Conservation (phyloP, 2,888 invertebrate genomes). For the Sesamia inferens region DNA sequence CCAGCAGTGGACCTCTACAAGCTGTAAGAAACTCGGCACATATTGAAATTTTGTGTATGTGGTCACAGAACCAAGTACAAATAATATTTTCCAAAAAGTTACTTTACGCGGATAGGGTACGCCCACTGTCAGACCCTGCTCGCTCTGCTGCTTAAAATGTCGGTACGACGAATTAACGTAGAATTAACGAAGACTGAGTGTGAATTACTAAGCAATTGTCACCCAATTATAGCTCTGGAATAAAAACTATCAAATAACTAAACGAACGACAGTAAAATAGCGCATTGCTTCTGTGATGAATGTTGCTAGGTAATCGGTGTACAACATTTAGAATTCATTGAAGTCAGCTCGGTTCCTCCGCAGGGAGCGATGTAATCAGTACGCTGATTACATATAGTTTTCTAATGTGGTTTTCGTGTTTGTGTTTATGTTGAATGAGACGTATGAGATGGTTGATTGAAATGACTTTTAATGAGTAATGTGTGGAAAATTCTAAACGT, state of each 20-base stretch:
- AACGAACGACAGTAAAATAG: conserved; percentile 30
- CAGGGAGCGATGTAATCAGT: conserved; percentile 54
- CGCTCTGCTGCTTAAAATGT: too few species aligned
- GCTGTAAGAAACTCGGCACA: too few species aligned
- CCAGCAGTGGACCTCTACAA: too few species aligned
- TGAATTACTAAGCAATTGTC: not conserved
- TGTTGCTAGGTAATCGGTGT: conserved; percentile 62
- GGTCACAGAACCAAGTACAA: too few species aligned
- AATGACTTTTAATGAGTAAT: not conserved
- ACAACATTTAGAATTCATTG: conserved; percentile 72
- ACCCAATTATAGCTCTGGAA: not conserved
- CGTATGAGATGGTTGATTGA: not conserved
- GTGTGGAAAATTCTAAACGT: not conserved
- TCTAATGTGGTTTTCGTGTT: conserved; percentile 27
- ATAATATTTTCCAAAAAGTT: too few species aligned
- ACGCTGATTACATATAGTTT: conserved; percentile 47
- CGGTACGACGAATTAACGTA: not conserved
- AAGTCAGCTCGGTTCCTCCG: conserved; percentile 47
- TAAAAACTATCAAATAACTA: not conserved
- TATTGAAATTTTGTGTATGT: too few species aligned
- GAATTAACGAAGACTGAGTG: not conserved
- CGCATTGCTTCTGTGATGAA: conserved; percentile 42
- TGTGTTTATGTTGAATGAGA: not conserved
- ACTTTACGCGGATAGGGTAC: too few species aligned
- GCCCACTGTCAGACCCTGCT: too few species aligned